These are phyloP conservation scores for Enteromius thamalakanensis DNA, from an alignment of 2,797 vertebrate species.

Conservation along the genomic window DNA sequence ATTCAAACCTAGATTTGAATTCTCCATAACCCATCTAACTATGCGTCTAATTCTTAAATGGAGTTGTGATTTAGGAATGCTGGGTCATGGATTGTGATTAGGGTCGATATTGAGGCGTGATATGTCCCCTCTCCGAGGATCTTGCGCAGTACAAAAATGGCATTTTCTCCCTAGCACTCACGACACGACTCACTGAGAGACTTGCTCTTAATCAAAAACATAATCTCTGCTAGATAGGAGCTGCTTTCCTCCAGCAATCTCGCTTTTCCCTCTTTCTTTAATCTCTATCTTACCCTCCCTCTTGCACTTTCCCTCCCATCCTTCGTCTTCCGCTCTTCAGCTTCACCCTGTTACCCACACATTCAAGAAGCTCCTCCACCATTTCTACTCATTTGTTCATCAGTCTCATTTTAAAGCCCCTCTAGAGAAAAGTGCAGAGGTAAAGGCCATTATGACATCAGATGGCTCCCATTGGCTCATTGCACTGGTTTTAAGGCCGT, in stretches of 20 bases:
- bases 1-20: not conserved
- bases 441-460: conserved; percentile 43
- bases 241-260: conserved; percentile 50
- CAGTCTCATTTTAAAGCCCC: conserved; percentile 45
- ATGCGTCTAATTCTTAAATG: not conserved
- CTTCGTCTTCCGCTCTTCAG: conserved; percentile 19
- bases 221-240: conserved; percentile 61
- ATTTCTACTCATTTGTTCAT: conserved; percentile 61
- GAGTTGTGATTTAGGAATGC: conserved; percentile 4
- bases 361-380: conserved; percentile 52
- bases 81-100: conserved; percentile 13
- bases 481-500: not conserved
- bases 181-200: conserved; percentile 17
- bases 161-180: conserved; percentile 34
- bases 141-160: conserved; percentile 6
- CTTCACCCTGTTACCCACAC: conserved; percentile 43
- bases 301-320: conserved; percentile 6
- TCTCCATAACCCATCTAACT: not conserved
- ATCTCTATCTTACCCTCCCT: conserved; percentile 25
- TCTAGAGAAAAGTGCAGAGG: conserved; percentile 50
- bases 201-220: conserved; percentile 50
- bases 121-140: not conserved
- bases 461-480: conserved; percentile 5
- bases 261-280: not conserved
- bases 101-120: not conserved